Base-by-base conservation (phyloP, 2,797 vertebrate species). In the Uromys caudimaculatus region DNA sequence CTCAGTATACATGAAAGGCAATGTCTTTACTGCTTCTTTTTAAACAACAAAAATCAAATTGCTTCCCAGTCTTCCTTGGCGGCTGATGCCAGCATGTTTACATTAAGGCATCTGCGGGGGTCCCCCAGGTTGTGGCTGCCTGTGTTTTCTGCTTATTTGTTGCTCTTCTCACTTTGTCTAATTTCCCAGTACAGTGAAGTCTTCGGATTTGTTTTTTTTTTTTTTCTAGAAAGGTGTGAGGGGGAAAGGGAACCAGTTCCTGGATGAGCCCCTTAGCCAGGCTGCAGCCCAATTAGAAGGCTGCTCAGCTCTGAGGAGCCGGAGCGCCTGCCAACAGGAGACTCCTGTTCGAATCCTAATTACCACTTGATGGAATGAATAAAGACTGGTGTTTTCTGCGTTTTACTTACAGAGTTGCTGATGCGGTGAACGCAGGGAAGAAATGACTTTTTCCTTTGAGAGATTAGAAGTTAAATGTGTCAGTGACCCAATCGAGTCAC, bases 361-460 rank as follows among this genome's bases (percentile, higher is more conserved):
- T 98, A 98, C 98, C 47, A 91, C 87, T 98, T 97, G 97, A 97
- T 98, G 97, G 95, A 97, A 97, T 96, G 98, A 98, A 98, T 97
- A 92, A 98, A 98, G 98, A 91, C 96, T 96, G 32, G 92, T 95
- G 89, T 97, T 96, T 97, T 67, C 1, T 87, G 29, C 94, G 88
- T 97, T 98, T 98, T 96, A 97, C 97, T 98, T 97, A 97, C 89
- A 76, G 98, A 98, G 97, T 94, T 97, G 98, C 98, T 98, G 98
- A 98, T 98, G 97, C 91, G 78, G 98, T 97, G 97, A 97, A 96
- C 12, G 87, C 93, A 24, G 84, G 97, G 90, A 81, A 96, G 95
- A 97, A 97, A 97, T 1, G 9, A 79, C 87, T 88, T 71, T 97
- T 64, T 96, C 89, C 94, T 94, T 19, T 3, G 95, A 93, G 87